Percentiles rank a stretch among this genome's conserved stretches.
phyloP scores from a whole-genome alignment of 2,113 vertebrate genomes.

The Coturnix japonica region DNA sequence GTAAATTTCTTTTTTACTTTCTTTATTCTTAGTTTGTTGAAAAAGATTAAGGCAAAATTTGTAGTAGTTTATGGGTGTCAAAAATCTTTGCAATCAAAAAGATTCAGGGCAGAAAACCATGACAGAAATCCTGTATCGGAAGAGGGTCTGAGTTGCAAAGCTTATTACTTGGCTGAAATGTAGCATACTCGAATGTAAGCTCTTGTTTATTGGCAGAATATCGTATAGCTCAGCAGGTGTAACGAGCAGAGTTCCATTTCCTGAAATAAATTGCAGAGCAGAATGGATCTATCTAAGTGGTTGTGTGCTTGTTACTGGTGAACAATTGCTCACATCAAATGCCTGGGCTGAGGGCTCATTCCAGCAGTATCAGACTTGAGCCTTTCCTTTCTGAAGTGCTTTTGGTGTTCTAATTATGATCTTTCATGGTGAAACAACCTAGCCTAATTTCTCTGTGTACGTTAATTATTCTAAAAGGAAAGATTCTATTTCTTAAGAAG shows the following conservation, averaged over 20 bases:
- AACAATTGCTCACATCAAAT: conserved; percentile 9
- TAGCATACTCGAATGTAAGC: neutral
- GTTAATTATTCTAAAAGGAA: neutral
- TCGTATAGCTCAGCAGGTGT: conserved; percentile 40
- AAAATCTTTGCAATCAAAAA: neutral
- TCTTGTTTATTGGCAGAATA: conserved; percentile 19
- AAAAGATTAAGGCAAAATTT: neutral
- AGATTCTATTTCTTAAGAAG: neutral
- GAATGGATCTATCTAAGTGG: neutral
- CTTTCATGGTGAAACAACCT: neutral
- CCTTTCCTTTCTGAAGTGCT: neutral
- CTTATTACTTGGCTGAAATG: conserved; percentile 6
- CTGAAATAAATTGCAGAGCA: conserved; percentile 45
- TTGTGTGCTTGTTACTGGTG: neutral
- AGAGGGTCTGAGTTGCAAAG: neutral
- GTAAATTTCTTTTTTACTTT: neutral
- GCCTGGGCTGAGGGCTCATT: neutral
- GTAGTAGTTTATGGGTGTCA: neutral
- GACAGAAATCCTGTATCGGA: neutral
- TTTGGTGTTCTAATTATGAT: neutral
- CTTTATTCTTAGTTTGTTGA: neutral
- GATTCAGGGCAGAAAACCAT: neutral
- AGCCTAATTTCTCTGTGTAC: neutral
- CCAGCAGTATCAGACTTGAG: neutral
- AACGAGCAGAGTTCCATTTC: conserved; percentile 42